Percentiles rank a stretch among this genome's conserved stretches.
Conservation (phyloP, 2,888 invertebrate genomes). For the Venusia cambrica region DNA sequence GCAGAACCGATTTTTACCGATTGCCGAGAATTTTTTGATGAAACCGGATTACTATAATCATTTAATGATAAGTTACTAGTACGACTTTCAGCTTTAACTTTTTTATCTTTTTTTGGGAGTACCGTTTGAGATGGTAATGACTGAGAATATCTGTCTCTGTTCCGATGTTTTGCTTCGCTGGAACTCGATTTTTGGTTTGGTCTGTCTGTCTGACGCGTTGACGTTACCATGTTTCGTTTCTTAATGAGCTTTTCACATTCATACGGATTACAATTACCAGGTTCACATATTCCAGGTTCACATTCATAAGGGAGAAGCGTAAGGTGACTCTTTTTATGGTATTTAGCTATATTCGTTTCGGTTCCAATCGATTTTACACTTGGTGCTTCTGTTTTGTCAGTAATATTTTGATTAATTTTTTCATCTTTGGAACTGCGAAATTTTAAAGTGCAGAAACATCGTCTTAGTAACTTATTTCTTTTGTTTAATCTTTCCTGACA, state of each 20-base stretch:
- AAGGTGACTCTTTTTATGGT: constrained; percentile 4
- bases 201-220: too few species aligned
- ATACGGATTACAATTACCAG: constrained; percentile 36
- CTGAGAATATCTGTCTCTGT: background rate
- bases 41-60: background rate
- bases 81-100: background rate
- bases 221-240: constrained; percentile 3
- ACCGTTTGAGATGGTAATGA: too few species aligned
- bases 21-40: constrained; percentile 13
- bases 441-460: constrained; percentile 23
- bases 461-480: constrained; percentile 17
- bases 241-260: constrained; percentile 25
- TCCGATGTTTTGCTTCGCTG: background rate
- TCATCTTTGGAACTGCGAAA: constrained; percentile 20
- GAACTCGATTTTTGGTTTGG: constrained; percentile 1
- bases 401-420: constrained; percentile 2
- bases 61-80: too few species aligned
- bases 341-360: constrained; percentile 2
- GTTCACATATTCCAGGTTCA: constrained; percentile 37
- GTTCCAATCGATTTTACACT: constrained; percentile 11
- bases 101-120: background rate
- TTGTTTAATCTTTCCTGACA: constrained; percentile 25
- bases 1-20: constrained; percentile 30
- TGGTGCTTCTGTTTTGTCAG: background rate
- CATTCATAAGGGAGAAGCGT: constrained; percentile 35